Percentiles rank a stretch among this genome's conserved stretches.
Conservation (phyloP, 1,140 invertebrate species). For the Berghia stephanieae region DNA sequence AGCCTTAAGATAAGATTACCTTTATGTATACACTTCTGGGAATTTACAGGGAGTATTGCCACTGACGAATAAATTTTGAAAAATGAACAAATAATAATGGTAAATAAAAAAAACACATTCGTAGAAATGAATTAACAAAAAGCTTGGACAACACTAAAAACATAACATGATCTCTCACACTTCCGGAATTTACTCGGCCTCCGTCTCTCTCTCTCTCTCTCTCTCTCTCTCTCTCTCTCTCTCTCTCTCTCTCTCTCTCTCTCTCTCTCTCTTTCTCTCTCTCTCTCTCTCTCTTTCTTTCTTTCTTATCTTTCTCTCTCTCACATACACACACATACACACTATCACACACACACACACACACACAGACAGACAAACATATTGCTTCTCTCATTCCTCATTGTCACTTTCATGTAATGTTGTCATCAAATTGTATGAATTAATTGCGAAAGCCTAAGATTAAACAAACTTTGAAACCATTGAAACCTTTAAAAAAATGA, state of each 20-base stretch:
- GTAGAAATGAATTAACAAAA: background rate
- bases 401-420: background rate
- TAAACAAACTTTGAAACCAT: too few species aligned
- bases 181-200: background rate
- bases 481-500: too few species aligned
- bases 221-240: background rate
- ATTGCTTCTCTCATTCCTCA: background rate
- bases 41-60: background rate
- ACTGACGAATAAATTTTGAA: background rate
- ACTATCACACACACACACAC: background rate
- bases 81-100: background rate
- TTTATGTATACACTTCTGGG: background rate
- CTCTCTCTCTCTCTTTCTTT: background rate
- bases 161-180: background rate
- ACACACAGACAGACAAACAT: background rate
- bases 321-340: background rate
- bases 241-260: background rate
- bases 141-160: background rate
- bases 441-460: too few species aligned
- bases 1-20: too few species aligned
- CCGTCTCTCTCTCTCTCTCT: background rate
- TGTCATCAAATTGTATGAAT: too few species aligned
- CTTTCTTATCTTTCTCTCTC: background rate
- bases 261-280: background rate
- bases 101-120: background rate